phyloP scores from a whole-genome alignment of 2,797 vertebrate species.

The Pseudotriccus pelzelni region DNA sequence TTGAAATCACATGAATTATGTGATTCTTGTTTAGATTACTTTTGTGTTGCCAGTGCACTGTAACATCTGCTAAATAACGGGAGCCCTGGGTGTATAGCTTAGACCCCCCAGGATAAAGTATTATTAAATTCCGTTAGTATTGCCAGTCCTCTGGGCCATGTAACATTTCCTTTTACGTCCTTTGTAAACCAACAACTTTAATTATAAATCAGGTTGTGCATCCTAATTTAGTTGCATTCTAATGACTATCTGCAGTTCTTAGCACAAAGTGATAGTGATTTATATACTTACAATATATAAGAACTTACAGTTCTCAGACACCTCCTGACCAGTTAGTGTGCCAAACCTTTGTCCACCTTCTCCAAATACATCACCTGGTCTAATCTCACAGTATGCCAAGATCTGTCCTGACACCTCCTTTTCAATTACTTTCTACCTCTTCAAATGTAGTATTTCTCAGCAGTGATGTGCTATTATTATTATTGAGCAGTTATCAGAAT shows the following conservation, averaged over 20 bases:
- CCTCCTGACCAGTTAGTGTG: neutral
- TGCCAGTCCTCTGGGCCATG: neutral
- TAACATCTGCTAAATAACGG: constrained; percentile 4
- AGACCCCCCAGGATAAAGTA: neutral
- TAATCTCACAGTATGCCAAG: neutral
- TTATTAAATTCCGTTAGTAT: constrained; percentile 15
- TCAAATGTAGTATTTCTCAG: neutral
- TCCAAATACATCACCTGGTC: neutral
- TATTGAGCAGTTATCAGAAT: neutral
- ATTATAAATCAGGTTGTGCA: constrained; percentile 16
- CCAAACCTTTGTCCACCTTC: neutral
- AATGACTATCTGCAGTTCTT: neutral
- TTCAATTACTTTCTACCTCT: neutral
- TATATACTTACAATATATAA: neutral
- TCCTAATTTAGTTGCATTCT: constrained; percentile 26
- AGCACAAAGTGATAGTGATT: neutral
- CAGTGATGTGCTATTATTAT: neutral
- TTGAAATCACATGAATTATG: neutral
- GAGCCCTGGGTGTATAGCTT: neutral
- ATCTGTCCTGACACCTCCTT: neutral
- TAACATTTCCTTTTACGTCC: neutral
- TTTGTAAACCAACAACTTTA: constrained; percentile 43
- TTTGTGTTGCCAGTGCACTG: neutral
- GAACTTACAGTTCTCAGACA: neutral
- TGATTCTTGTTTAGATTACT: neutral